Evolutionary conservation across 1,140 invertebrate genomes (phyloP).

Genomic region (Formica selysi): DNA sequence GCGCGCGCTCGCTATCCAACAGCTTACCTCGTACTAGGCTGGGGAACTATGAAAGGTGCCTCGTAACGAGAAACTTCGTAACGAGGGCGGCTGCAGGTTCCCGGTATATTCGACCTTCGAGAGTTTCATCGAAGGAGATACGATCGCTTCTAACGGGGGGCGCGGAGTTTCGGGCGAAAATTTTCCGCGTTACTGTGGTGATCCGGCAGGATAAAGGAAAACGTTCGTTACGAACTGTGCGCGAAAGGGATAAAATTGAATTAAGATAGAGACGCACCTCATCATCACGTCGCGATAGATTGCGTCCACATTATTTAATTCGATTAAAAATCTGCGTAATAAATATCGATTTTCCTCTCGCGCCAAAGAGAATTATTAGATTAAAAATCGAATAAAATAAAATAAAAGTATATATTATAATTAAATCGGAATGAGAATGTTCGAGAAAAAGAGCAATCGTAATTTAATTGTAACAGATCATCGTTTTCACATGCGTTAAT

Average conservation of each 20-base stretch:
- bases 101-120: constrained; percentile 54
- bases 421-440: no score
- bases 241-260: constrained; percentile 8
- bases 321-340: neutral
- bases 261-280: neutral
- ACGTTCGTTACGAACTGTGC: neutral
- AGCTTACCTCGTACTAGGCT: constrained; percentile 36
- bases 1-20: constrained; percentile 22
- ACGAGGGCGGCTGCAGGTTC: constrained; percentile 51
- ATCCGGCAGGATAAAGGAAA: constrained; percentile 18
- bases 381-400: neutral
- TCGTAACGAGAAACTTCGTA: constrained; percentile 66
- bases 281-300: no score
- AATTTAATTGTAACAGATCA: neutral
- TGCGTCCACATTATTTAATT: no score
- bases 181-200: constrained; percentile 47
- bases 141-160: constrained; percentile 45
- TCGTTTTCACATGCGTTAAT: neutral
- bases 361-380: neutral
- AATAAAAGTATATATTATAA: neutral
- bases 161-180: constrained; percentile 27
- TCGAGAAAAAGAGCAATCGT: neutral
- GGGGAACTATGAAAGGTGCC: constrained; percentile 34
- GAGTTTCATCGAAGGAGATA: constrained; percentile 54
- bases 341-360: neutral